Evolutionary conservation across 2,113 vertebrate genomes (phyloP), one percentile per base, ranked within the genome.

Genomic region (Salvator merianae): DNA sequence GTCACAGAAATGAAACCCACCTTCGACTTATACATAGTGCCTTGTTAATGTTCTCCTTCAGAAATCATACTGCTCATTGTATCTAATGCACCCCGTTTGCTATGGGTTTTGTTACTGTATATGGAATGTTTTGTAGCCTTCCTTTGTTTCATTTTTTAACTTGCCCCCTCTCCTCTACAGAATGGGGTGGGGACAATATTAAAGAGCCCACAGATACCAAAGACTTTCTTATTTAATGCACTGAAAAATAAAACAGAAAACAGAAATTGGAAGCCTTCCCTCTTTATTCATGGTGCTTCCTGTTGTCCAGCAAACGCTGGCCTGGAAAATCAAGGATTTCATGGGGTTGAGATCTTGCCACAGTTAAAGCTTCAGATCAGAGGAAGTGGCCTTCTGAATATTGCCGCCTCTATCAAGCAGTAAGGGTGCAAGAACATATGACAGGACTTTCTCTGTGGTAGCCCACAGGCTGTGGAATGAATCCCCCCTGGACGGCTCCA

Each of bases 151-250:
- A 9, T 30, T 79, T 2, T 77, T 47, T 47, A 7, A 5, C 55
- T 59, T 59, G 14, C 14, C 55, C 55, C 14, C 55, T 59, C 55
- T 66, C 76, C 92, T 92, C 86, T 91, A 88, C 75, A 28, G 87
- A 94, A 84, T 91, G 89, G 92, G 93, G 92, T 93, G 93, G 94
- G 92, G 89, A 43, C 88, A 94, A 80, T 94, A 93, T 92, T 90
- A 88, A 90, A 93, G 93, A 92, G 81, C 93, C 93, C 94, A 94
- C 92, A 91, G 91, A 82, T 94, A 94, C 92, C 93, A 93, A 95
- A 93, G 90, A 91, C 91, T 84, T 94, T 93, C 68, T 93, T 93
- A 94, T 95, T 92, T 95, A 95, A 95, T 95, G 95, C 95, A 95
- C 95, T 95, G 95, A 95, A 86, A 95, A 95, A 95, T 95, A 95